Conservation (phyloP, 2,888 invertebrate genomes). For the Agriotes lineatus region DNA sequence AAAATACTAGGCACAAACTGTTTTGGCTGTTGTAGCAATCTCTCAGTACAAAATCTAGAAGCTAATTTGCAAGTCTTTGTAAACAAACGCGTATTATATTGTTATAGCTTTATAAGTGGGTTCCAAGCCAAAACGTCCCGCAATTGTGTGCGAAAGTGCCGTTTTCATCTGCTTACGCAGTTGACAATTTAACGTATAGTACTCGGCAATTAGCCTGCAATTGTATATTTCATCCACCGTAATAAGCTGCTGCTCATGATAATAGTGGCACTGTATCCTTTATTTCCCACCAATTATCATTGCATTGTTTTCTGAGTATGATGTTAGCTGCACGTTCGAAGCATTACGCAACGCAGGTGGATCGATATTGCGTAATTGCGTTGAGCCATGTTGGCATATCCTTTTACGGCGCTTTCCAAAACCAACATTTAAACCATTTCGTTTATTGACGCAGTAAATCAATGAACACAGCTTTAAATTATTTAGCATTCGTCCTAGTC, state of each 20-base stretch:
- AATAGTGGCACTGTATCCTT: conserved; percentile 8
- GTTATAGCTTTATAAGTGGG: not conserved
- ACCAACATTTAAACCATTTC: not conserved
- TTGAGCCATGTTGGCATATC: not conserved
- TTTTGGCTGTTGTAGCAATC: not conserved
- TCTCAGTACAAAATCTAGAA: not conserved
- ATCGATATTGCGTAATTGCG: conserved; percentile 22
- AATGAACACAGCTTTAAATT: not conserved
- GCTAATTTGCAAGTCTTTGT: not conserved
- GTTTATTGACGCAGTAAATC: not conserved
- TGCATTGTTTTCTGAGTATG: conserved; percentile 30
- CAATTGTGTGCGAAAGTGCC: not conserved
- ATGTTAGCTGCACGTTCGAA: conserved; percentile 22
- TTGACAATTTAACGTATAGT: conserved; percentile 3
- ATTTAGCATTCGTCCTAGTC: not conserved
- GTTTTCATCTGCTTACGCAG: conserved; percentile 17
- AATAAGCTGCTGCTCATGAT: conserved; percentile 23
- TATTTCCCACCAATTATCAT: conserved; percentile 25
- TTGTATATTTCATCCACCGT: conserved; percentile 16
- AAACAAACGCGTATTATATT: not conserved
- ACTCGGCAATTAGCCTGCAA: conserved; percentile 16
- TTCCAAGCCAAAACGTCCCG: not conserved
- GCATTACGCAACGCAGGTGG: conserved; percentile 17
- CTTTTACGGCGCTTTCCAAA: conserved; percentile 7
- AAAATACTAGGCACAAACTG: too few species aligned